Base-by-base conservation (phyloP, 2,888 invertebrate genomes). In the Ommatoiulus sabulosus region DNA sequence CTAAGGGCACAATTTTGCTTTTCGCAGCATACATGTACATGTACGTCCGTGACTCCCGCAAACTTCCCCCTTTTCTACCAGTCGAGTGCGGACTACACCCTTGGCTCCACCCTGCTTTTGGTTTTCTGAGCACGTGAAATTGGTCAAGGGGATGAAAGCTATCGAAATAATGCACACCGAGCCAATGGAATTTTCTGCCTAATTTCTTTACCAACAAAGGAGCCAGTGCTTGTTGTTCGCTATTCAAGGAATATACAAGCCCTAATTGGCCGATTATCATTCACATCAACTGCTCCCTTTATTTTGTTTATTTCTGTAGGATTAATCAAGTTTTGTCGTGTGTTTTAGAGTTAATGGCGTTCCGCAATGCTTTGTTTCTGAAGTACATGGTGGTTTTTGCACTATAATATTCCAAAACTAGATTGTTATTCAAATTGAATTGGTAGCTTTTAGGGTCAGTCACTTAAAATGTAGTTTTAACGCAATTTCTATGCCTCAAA, bases 61-160 rank as follows among this genome's bases (percentile, higher is more conserved):
- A 80, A 43, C 80, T 80, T 80, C 35, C 35, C 80, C 80, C 80
- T 80, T 80, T 35, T 80, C 12, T 35, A 43, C 80, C 80, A 43
- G 80, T 80, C 80, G 0, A 80, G 80, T 80, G 80, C 35, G 0
- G 80, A 35, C 80, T 80, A 80, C 80, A 80, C 80, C 80, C 35
- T 80, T 35, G 35, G 80, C 80, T 80, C 80, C 80, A 80, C 80
- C 80, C 80, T 80, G 35, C 72, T n/a, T 24, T 80, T 43, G 12
- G 80, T 80, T 80, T 80, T 80, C 80, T 43, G 80, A 80, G 80
- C 80, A 80, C 80, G 80, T 80, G 35, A 80, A 80, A 15, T 80
- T 80, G 80, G 80, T 80, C 80, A 80, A 35, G 80, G 80, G 35
- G 80, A 80, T 72, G 24, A 10, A 12, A 72, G 3, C 24, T 24